phyloP scores from a whole-genome alignment of 2,797 vertebrate species.

The Gila robusta region DNA sequence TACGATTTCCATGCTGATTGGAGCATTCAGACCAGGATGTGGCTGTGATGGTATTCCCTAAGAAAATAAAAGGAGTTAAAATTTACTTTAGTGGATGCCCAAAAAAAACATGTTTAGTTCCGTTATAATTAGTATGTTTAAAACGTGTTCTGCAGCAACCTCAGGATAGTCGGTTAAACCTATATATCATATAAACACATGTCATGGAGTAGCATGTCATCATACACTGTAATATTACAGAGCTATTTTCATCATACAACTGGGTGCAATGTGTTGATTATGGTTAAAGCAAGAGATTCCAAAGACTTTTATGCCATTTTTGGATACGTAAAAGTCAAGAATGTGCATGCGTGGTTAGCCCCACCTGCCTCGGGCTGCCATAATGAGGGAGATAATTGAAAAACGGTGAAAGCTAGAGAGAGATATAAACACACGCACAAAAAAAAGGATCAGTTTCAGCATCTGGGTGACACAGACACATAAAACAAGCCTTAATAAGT shows the following conservation, averaged over 20 bases:
- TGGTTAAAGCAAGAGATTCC: conserved; percentile 29
- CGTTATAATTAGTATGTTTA: conserved; percentile 10
- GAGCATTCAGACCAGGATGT: conserved; percentile 64
- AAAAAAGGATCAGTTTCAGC: not conserved
- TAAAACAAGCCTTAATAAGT: not conserved
- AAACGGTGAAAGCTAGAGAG: conserved; percentile 67
- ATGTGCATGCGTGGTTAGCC: conserved; percentile 69
- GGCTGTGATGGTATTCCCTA: conserved; percentile 65
- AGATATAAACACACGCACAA: conserved; percentile 41
- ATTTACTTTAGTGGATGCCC: not conserved
- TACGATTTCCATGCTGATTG: conserved; percentile 81
- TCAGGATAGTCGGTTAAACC: conserved; percentile 20
- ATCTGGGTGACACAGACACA: not conserved
- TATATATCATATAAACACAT: conserved; percentile 44
- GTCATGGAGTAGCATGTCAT: conserved; percentile 25
- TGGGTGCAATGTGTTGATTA: conserved; percentile 18
- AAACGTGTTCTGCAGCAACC: conserved; percentile 16
- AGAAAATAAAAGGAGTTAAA: conserved; percentile 17
- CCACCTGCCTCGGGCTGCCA: conserved; percentile 66
- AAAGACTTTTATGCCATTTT: conserved; percentile 8
- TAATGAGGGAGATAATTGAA: conserved; percentile 78
- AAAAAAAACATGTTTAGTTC: not conserved
- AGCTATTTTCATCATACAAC: conserved; percentile 20
- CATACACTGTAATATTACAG: conserved; percentile 25
- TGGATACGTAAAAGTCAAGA: not conserved